Evolutionary conservation across 2,888 invertebrate genomes (phyloP), one percentile per base, ranked within the genome.

Genomic region (Mesoligia furuncula): DNA sequence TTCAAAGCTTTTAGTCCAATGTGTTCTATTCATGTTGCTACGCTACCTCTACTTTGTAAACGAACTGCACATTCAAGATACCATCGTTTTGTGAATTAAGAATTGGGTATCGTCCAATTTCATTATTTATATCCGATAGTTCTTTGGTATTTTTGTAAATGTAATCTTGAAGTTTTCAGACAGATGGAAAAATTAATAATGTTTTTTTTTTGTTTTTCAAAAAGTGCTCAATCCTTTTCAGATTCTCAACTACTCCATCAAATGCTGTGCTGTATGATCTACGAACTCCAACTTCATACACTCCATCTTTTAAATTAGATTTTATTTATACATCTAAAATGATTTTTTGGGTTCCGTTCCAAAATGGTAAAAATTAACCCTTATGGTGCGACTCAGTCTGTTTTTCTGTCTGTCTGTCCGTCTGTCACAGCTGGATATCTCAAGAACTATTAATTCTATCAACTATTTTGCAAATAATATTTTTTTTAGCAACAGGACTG

Each of bases 1-100:
- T 54, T 2, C 7, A 17, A 69, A 64, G 54, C 70, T 64, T 64
- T 69, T n/a, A 77, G 61, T 42, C n/a, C 15, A 54, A 69, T 79
- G 54, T 57, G 27, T 31, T 31, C 45, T 57, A 79, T 64, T 79
- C 48, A 78, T 39, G 69, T n/a, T 57, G 11, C 17, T 64, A 27
- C 9, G 9, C 24, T 67, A n/a, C 24, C 17, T n/a, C 20, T n/a
- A 78, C 20, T 31, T 57, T 39, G 27, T 39, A 15, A 27, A 54
- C 6, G 15, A 77, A 77, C 57, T 57, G 36, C 54, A 64, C 13
- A 57, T 36, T 45, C 7, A 48, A 39, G 36, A 27, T 20, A 64
- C 45, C 62, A 24, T 51, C 51, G 1, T 62, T 78, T 54, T 20
- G 17, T 65, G 6, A 76, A 6, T 77, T 64, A 13, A 57, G 20